Evolutionary conservation across 2,888 invertebrate species (phyloP).

Genomic region (Salticus scenicus): DNA sequence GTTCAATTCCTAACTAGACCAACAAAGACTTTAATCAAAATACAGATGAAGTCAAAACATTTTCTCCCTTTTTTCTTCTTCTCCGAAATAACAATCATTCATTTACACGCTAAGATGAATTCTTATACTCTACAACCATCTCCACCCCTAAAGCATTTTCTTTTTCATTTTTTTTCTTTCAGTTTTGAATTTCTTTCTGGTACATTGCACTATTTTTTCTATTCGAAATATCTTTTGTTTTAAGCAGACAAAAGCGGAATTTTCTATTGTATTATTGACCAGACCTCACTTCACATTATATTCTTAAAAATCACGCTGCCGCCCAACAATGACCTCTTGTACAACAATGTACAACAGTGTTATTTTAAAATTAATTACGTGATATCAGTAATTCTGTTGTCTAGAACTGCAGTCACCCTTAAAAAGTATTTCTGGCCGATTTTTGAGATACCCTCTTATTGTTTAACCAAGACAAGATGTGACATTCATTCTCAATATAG

Average conservation of each 20-base stretch:
- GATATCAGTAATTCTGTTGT: not conserved
- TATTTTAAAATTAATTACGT: slow-evolving; percentile 8
- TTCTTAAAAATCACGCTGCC: not conserved
- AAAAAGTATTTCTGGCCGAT: no score
- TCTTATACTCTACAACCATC: slow-evolving; percentile 31
- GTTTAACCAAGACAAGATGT: no score
- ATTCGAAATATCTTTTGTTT: slow-evolving; percentile 13
- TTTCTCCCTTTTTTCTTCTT: not conserved
- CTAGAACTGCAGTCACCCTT: not conserved
- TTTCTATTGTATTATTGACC: not conserved
- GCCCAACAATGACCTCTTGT: not conserved
- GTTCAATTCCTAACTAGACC: slow-evolving; percentile 51
- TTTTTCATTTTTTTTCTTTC: slow-evolving; percentile 25
- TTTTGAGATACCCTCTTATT: no score
- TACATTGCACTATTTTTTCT: not conserved
- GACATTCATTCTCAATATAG: no score
- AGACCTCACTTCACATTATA: not conserved
- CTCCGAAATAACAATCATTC: slow-evolving; percentile 50
- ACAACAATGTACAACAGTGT: not conserved
- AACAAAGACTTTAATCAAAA: slow-evolving; percentile 30
- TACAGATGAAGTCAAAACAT: not conserved
- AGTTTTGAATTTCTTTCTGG: not conserved
- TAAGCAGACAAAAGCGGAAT: not conserved
- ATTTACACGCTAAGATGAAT: slow-evolving; percentile 55
- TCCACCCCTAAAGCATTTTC: not conserved